Conservation (phyloP, 2,888 invertebrate genomes). For the Dynastes maya region DNA sequence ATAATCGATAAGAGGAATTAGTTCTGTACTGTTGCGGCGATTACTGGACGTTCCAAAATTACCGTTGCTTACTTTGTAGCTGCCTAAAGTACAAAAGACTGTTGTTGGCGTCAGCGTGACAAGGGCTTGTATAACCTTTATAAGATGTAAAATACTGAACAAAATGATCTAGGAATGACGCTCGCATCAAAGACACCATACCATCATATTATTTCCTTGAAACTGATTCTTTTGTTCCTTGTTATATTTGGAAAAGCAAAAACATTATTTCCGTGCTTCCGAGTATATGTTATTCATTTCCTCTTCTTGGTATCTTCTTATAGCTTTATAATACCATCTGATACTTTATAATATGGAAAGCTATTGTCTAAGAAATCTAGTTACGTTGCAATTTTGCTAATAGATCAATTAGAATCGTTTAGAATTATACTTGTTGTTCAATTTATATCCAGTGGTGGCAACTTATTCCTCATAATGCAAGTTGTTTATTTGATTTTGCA, state of each 20-base stretch:
- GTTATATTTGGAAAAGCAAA: background rate
- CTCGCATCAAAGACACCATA: background rate
- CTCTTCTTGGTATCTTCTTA: no score
- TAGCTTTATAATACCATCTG: no score
- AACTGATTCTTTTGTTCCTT: background rate
- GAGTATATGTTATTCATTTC: no score
- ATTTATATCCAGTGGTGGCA: no score
- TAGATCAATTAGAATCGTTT: no score
- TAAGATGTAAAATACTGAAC: background rate
- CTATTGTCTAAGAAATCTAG: no score
- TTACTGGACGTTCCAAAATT: background rate
- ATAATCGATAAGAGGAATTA: slow-evolving; percentile 31
- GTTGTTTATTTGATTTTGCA: no score
- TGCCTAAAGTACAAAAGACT: background rate
- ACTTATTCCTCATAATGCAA: no score
- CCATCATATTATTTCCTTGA: no score
- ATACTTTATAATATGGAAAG: no score
- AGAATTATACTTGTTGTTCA: no score
- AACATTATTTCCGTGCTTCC: background rate
- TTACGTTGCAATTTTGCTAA: no score
- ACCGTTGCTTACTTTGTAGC: background rate
- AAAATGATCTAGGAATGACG: background rate
- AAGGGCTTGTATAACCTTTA: background rate
- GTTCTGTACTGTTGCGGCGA: background rate
- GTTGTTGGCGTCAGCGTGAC: background rate